Evolutionary conservation across 1,140 invertebrate species (phyloP).

Genomic region (Trichonephila inaurata): DNA sequence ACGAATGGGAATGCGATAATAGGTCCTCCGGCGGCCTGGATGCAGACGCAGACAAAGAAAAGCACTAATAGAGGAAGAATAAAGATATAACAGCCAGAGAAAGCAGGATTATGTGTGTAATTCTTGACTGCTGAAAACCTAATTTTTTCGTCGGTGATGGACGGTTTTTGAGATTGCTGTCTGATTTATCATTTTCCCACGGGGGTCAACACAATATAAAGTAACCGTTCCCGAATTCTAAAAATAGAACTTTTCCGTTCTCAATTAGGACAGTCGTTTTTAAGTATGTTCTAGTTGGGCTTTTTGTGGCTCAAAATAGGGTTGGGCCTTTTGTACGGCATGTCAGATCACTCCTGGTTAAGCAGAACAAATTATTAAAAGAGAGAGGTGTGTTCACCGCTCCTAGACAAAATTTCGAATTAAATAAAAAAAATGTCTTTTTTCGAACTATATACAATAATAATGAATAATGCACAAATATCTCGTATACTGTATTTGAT

Average conservation of each 20-base stretch:
- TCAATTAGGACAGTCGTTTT: not conserved
- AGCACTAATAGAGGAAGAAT: constrained; percentile 27
- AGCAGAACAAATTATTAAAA: too few relatives aligned
- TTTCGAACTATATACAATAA: too few relatives aligned
- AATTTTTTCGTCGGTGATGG: not conserved
- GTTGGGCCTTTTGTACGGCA: too few relatives aligned
- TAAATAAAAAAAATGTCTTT: too few relatives aligned
- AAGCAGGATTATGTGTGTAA: constrained; percentile 9
- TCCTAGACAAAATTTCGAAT: too few relatives aligned
- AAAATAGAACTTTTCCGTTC: not conserved
- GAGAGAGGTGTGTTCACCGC: too few relatives aligned
- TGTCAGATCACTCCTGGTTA: too few relatives aligned
- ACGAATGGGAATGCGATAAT: constrained; percentile 65
- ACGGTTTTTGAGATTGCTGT: not conserved
- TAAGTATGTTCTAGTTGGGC: not conserved
- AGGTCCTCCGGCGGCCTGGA: constrained; percentile 26
- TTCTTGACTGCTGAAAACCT: constrained; percentile 12
- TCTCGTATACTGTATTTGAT: too few relatives aligned
- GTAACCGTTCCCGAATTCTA: not conserved
- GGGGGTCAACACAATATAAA: not conserved
- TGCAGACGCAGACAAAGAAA: not conserved
- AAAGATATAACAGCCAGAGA: constrained; percentile 16
- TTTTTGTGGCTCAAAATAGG: too few relatives aligned
- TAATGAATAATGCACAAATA: too few relatives aligned
- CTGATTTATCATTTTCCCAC: constrained; percentile 29